These are phyloP conservation scores for Galagoides demidoff DNA, from an alignment of 2,797 vertebrate genomes.

Conservation along the genomic window DNA sequence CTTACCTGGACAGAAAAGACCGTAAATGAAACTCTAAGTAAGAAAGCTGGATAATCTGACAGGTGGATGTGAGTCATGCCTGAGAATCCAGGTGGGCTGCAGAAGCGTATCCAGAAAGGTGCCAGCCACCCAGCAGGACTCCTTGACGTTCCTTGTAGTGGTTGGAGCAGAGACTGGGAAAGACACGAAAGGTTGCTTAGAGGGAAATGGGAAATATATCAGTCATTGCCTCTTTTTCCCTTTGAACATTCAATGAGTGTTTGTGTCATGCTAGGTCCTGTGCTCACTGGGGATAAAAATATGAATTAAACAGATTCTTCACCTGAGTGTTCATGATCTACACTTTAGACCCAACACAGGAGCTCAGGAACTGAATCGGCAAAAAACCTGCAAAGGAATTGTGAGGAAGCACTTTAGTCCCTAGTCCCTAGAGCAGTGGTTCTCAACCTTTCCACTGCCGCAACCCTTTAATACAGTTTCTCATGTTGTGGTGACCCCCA, in stretches of 20 bases:
- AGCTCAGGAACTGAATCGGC: neutral
- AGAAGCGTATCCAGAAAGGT: neutral
- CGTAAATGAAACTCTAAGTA: neutral
- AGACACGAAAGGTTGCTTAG: neutral
- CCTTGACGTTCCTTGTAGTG: neutral
- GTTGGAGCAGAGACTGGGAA: neutral
- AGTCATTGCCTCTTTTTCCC: neutral
- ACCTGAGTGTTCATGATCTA: neutral
- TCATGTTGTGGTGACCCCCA: too few relatives aligned
- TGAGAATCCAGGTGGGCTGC: neutral
- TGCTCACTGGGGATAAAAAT: neutral
- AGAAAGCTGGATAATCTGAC: neutral
- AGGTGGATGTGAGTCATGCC: neutral
- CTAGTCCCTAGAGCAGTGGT: too few relatives aligned
- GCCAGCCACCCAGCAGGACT: neutral
- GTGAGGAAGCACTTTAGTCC: neutral
- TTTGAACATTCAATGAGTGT: neutral
- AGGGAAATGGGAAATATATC: neutral
- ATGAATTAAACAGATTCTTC: neutral
- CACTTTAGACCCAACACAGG: neutral
- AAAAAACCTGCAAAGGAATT: neutral
- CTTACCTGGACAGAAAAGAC: neutral
- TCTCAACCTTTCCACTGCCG: too few relatives aligned
- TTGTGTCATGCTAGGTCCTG: neutral
- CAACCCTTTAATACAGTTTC: too few relatives aligned